Evolutionary conservation across 2,797 vertebrate species (phyloP), one percentile per base, ranked within the genome.

Genomic region (Phyllotis vaccarum): DNA sequence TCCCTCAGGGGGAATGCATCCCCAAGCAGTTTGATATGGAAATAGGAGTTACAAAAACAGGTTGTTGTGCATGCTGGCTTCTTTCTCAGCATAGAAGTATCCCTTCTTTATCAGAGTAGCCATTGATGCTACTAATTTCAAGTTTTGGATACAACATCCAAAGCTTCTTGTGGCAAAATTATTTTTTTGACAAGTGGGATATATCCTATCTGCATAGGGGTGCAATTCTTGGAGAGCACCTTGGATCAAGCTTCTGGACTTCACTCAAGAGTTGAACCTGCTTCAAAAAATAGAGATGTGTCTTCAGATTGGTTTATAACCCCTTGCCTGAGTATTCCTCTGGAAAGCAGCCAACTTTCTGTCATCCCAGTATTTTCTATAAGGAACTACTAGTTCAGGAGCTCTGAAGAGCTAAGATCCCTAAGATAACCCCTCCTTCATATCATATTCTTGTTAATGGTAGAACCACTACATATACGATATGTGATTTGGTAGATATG

Each of bases 201-300:
- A 75, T 40, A 82, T 2, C 54, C 66, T 70, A 14, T 81, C 56
- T 85, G 90, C 72, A 87, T 29, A 3, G 9, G 66, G 52, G 89
- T n/a, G 74, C 34, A 79, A 49, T 37, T 66, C 49, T 56, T 75
- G 79, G 17, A 79, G 49, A 83, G 31, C 2, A 93, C 54, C 86
- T 60, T n/a, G 43, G 12, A 24, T 31, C 16, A 29, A 22, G 27
- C 49, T 6, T 72, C 60, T 93, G 86, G 72, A 90, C 17, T 75
- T 91, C 49, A 62, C 29, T 74, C 90, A 95, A 76, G 52, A 64
- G 46, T 40, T 78, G 76, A 46, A 19, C 17, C 80, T 92, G 21
- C 78, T 68, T 64, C 49, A 86, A 64, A 87, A 34, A 86, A 74
- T 68, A 79, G 75, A 27, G 90, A 76, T 88, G 81, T 93, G 54